Evolutionary conservation across 2,113 vertebrate genomes (phyloP).

Genomic region (Melierax canorus): DNA sequence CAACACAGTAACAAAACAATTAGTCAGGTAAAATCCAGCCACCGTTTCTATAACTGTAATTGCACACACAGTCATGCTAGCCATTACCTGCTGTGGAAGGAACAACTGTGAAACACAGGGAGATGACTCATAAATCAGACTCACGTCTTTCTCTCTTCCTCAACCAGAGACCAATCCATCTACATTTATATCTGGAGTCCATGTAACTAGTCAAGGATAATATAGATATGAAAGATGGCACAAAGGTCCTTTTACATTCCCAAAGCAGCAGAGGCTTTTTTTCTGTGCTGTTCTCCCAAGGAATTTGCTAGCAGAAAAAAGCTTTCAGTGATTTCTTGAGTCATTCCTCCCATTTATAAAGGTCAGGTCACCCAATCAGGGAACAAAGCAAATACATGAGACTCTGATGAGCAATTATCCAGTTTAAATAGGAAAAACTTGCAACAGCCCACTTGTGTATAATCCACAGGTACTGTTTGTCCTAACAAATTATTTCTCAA

Average conservation of each 20-base stretch:
- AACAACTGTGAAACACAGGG: background rate
- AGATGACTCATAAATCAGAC: constrained; percentile 2
- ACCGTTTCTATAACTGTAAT: background rate
- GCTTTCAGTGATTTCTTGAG: background rate
- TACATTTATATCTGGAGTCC: background rate
- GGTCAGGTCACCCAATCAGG: background rate
- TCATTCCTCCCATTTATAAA: background rate
- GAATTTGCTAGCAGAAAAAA: background rate
- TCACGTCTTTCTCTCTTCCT: background rate
- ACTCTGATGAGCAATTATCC: background rate
- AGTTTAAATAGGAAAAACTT: background rate
- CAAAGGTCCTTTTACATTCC: background rate
- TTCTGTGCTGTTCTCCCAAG: background rate
- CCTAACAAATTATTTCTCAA: background rate
- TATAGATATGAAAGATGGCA: background rate
- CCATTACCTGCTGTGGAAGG: background rate
- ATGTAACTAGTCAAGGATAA: background rate
- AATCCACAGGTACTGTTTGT: background rate
- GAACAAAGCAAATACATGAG: background rate
- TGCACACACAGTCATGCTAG: background rate
- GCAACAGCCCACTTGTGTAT: background rate
- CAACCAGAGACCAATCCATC: background rate
- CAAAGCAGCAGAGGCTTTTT: background rate
- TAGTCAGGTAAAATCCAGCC: background rate
- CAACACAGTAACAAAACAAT: background rate